Percentiles rank a stretch among this genome's conserved stretches.
Conservation (phyloP, 2,888 invertebrate genomes). For the Thecophora atra region DNA sequence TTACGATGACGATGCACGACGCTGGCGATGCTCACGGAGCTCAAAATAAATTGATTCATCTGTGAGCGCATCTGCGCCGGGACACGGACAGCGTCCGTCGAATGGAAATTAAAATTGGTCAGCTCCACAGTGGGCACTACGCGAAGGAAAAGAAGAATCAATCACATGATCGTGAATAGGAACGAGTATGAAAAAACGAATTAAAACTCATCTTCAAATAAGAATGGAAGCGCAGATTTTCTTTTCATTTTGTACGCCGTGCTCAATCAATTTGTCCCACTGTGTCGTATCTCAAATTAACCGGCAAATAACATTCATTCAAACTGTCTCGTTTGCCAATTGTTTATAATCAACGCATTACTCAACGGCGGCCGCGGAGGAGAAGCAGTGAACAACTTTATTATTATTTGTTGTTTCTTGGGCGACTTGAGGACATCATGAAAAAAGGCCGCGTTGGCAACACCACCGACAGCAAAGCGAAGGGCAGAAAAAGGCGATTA, state of each 20-base stretch:
- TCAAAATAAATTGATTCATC: constrained; percentile 50
- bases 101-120: background rate
- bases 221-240: too few relatives aligned
- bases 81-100: background rate
- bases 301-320: constrained; percentile 45
- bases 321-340: constrained; percentile 56
- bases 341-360: constrained; percentile 59
- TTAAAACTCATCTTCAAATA: too few relatives aligned
- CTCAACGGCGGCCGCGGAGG: constrained; percentile 42
- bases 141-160: background rate
- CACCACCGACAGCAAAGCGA: background rate
- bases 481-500: background rate
- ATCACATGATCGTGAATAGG: too few relatives aligned
- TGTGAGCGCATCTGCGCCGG: constrained; percentile 33
- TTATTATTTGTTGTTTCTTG: constrained; percentile 48
- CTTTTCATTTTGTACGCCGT: too few relatives aligned
- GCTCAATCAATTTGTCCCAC: constrained; percentile 37
- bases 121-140: background rate
- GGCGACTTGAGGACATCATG: background rate
- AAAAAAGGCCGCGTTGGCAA: background rate
- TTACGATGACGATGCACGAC: constrained; percentile 51
- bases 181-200: background rate
- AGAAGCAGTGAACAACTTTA: constrained; percentile 59
- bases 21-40: constrained; percentile 36
- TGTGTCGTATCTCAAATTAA: constrained; percentile 38